Conservation (phyloP, 2,797 vertebrate genomes). For the Peromyscus melanophrys region DNA sequence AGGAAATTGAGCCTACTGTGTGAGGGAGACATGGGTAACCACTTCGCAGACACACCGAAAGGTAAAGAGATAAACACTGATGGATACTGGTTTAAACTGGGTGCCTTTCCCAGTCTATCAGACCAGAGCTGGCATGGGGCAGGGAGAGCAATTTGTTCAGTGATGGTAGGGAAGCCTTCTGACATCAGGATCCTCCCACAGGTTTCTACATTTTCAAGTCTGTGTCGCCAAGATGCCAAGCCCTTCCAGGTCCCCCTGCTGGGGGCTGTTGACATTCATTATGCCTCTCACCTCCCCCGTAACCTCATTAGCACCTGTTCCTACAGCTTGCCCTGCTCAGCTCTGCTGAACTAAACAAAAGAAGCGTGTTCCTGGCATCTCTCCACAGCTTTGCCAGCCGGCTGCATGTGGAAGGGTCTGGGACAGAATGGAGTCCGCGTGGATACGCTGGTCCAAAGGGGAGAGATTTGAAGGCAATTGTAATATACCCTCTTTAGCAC, state of each 20-base stretch:
- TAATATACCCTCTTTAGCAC: background rate
- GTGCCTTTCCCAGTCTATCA: background rate
- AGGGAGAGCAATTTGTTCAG: background rate
- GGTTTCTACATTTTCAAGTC: background rate
- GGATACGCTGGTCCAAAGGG: background rate
- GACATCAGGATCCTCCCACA: background rate
- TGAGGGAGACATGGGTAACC: background rate
- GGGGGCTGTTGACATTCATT: conserved; percentile 37
- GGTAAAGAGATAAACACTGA: background rate
- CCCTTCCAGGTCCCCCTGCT: background rate
- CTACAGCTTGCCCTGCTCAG: conserved; percentile 12
- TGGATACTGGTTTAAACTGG: background rate
- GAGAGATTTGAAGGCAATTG: background rate
- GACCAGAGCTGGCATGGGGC: background rate
- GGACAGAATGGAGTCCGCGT: background rate
- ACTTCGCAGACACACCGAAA: background rate
- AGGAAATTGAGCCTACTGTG: background rate
- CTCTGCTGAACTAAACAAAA: conserved; percentile 61
- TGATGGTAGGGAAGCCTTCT: background rate
- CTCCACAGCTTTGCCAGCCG: background rate
- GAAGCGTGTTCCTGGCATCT: background rate
- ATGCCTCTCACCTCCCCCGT: conserved; percentile 3
- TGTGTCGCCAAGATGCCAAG: background rate
- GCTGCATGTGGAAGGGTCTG: background rate
- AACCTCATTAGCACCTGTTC: conserved; percentile 51